Percentiles rank a stretch among this genome's conserved stretches.
Conservation (phyloP, 2,113 vertebrate species). For the Lagenorhynchus albirostris region DNA sequence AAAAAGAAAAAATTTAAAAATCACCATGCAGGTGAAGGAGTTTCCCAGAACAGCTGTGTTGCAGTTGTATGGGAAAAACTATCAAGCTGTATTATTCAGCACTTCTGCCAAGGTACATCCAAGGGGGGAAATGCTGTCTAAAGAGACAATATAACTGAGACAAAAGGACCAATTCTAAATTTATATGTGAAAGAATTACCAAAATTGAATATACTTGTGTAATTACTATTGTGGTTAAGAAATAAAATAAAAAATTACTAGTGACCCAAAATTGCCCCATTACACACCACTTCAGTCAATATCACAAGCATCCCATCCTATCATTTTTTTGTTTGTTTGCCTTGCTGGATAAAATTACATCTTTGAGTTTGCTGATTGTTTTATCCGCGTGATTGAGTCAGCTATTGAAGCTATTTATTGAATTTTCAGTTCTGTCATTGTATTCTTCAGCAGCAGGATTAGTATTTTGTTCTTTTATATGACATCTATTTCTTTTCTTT, state of each 20-base stretch:
- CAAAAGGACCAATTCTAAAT: background rate
- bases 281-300: background rate
- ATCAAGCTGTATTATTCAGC: background rate
- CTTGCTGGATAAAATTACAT: background rate
- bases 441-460: background rate
- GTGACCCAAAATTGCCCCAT: background rate
- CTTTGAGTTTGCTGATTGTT: background rate
- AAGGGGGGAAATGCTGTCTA: background rate
- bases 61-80: background rate
- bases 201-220: background rate
- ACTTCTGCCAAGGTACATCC: background rate
- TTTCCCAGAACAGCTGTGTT: background rate
- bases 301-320: background rate
- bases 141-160: background rate
- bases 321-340: background rate
- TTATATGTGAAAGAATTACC: background rate
- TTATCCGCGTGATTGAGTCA: background rate
- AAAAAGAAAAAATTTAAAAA: background rate
- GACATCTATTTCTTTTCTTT: background rate
- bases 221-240: background rate
- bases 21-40: background rate
- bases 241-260: background rate
- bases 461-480: background rate
- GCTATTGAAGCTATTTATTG: background rate
- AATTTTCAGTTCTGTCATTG: background rate